Percentiles rank a stretch among this genome's conserved stretches.
Evolutionary conservation across 1,140 invertebrate species (phyloP).

Genomic region (Neelides sp.): DNA sequence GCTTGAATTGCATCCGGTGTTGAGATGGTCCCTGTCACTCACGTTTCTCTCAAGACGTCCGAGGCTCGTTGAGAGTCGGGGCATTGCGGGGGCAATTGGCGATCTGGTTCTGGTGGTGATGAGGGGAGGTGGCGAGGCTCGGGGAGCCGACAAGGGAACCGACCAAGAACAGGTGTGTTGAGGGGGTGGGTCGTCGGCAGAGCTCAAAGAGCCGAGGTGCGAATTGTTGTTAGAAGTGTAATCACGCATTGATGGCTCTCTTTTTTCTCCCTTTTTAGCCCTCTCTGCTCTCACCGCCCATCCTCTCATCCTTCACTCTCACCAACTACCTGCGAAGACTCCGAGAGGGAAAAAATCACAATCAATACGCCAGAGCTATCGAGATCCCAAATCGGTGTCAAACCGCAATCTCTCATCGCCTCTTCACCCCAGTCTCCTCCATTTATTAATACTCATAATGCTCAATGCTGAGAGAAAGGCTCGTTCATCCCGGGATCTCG

Average conservation of each 20-base stretch:
- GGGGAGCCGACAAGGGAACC: background rate
- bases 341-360: too few relatives aligned
- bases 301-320: constrained; percentile 8
- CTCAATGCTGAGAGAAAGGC: too few relatives aligned
- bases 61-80: too few relatives aligned
- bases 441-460: too few relatives aligned
- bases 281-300: constrained; percentile 21
- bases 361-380: too few relatives aligned
- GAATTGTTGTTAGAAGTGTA: constrained; percentile 33
- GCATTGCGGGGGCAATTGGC: background rate
- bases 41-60: too few relatives aligned
- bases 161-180: constrained; percentile 28
- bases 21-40: too few relatives aligned
- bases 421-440: too few relatives aligned
- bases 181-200: constrained; percentile 31
- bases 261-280: constrained; percentile 26
- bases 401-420: too few relatives aligned
- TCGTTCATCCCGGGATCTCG: too few relatives aligned
- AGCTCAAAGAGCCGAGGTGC: constrained; percentile 32
- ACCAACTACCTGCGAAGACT: constrained; percentile 6
- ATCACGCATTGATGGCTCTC: constrained; percentile 32
- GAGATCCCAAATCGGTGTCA: too few relatives aligned
- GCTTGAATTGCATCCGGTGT: too few relatives aligned
- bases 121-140: background rate
- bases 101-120: background rate